Evolutionary conservation across 2,113 vertebrate species (phyloP).

Genomic region (Callorhinus ursinus): DNA sequence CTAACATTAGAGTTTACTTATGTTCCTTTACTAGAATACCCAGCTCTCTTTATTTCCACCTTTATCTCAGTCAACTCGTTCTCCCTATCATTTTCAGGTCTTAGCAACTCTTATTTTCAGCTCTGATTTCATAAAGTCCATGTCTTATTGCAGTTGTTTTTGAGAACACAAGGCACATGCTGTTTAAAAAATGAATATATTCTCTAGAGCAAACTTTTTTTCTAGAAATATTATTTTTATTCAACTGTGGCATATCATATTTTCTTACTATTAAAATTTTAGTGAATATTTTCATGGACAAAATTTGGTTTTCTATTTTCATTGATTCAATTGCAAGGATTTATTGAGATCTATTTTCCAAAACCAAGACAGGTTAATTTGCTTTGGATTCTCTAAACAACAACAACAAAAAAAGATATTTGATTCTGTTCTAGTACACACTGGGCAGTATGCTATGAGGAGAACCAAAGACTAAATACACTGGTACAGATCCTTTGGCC

Average conservation of each 20-base stretch:
- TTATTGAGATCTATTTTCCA: neutral
- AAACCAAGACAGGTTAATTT: neutral
- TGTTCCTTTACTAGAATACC: neutral
- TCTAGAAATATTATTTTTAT: neutral
- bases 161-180: neutral
- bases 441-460: fast-evolving
- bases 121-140: neutral
- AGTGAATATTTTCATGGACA: neutral
- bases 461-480: neutral
- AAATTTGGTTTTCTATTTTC: neutral
- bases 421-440: neutral
- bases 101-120: neutral
- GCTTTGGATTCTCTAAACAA: neutral
- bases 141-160: neutral
- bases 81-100: neutral
- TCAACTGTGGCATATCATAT: neutral
- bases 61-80: neutral
- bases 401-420: no score
- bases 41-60: neutral
- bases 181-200: neutral
- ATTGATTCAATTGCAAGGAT: neutral
- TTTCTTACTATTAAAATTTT: neutral
- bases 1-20: neutral
- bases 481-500: neutral
- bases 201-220: neutral